phyloP scores from a whole-genome alignment of 2,113 vertebrate species.

The Upupa epops region DNA sequence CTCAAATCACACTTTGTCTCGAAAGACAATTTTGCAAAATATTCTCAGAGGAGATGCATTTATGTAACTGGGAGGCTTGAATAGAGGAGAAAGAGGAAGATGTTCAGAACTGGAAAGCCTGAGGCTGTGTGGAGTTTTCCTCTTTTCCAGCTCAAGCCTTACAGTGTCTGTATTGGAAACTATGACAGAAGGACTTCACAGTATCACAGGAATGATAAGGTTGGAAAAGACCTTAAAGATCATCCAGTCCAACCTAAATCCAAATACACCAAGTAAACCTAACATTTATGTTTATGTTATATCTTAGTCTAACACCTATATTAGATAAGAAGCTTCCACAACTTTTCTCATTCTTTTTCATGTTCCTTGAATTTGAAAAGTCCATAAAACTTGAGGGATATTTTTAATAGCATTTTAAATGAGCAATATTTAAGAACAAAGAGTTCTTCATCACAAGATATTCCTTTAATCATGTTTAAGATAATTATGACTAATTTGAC shows the following conservation, averaged over 20 bases:
- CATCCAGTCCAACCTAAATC: too few relatives aligned
- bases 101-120: not conserved
- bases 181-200: not conserved
- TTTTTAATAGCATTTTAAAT: not conserved
- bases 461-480: conserved; percentile 52
- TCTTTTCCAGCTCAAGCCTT: not conserved
- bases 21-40: not conserved
- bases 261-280: too few relatives aligned
- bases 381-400: not conserved
- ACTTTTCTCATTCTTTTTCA: not conserved
- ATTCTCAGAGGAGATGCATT: not conserved
- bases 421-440: conserved; percentile 23
- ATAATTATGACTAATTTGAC: conserved; percentile 22
- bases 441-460: not conserved
- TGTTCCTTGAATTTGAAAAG: not conserved
- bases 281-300: too few relatives aligned
- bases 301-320: too few relatives aligned
- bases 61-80: not conserved
- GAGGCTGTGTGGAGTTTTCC: not conserved
- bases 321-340: not conserved
- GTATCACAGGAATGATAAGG: too few relatives aligned
- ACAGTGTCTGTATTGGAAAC: not conserved
- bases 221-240: too few relatives aligned
- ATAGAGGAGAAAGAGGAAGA: not conserved
- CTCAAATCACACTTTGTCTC: not conserved